These are phyloP conservation scores for Margarornis squamiger DNA, from an alignment of 2,797 vertebrate genomes.

Conservation along the genomic window DNA sequence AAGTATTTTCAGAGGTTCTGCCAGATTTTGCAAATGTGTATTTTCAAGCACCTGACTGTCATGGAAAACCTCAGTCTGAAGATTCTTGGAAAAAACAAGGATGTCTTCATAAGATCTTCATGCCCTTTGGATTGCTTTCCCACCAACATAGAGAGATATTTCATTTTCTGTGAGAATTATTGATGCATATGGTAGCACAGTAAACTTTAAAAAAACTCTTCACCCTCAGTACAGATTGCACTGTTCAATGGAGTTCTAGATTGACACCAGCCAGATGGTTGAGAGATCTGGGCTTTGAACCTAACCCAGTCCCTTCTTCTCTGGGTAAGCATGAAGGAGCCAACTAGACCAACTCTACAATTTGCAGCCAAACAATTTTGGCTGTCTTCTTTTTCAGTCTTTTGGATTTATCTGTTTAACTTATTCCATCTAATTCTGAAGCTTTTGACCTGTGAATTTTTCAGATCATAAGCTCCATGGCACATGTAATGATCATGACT, in stretches of 20 bases:
- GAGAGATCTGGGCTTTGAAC: background rate
- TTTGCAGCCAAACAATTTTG: background rate
- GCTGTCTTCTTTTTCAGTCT: background rate
- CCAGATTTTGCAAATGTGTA: background rate
- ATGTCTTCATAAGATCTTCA: background rate
- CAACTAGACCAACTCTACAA: background rate
- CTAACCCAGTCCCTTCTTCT: background rate
- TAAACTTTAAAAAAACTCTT: background rate
- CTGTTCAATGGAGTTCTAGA: background rate
- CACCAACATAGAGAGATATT: background rate
- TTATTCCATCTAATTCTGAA: background rate
- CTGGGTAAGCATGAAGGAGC: background rate
- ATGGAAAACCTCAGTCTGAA: background rate
- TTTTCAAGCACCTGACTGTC: background rate
- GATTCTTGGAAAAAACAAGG: background rate
- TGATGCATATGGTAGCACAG: background rate
- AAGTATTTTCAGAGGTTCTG: background rate
- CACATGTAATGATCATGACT: background rate
- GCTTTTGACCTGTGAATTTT: background rate
- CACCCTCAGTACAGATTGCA: background rate
- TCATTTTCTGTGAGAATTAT: background rate
- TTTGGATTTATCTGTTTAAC: background rate
- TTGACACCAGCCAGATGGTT: background rate
- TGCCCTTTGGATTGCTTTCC: background rate
- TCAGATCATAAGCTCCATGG: background rate